Evolutionary conservation across 2,113 vertebrate species (phyloP).

Genomic region (Grantiella picta): DNA sequence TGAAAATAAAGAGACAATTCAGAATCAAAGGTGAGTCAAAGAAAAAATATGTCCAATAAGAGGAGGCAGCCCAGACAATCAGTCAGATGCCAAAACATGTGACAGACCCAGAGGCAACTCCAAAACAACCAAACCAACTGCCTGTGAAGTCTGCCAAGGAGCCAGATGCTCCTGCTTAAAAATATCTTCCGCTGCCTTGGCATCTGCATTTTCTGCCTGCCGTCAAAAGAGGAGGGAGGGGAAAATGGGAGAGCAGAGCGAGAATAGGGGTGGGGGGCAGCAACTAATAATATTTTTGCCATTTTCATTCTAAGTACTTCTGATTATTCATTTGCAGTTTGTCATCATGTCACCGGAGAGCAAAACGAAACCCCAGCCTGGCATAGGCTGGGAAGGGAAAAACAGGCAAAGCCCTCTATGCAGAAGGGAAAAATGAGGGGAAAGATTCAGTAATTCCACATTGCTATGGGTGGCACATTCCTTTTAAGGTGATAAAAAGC

Average conservation of each 20-base stretch:
- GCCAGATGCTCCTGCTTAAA: conserved; percentile 83
- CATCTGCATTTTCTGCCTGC: conserved; percentile 72
- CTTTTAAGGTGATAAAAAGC: not conserved
- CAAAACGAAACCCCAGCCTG: conserved; percentile 38
- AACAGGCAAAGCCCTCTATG: not conserved
- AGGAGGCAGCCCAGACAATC: conserved; percentile 69
- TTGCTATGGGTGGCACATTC: not conserved
- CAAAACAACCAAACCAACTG: conserved; percentile 75
- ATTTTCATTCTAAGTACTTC: conserved; percentile 50
- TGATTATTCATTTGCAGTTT: conserved; percentile 58
- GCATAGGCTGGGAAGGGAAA: not conserved
- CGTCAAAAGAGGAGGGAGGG: conserved; percentile 59
- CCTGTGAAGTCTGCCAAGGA: conserved; percentile 76
- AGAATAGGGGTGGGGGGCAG: not conserved
- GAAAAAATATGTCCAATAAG: conserved; percentile 68
- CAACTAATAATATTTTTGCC: conserved; percentile 56
- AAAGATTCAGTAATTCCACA: not conserved
- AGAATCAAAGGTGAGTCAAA: conserved; percentile 68
- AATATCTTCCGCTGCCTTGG: conserved; percentile 79
- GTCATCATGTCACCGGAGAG: conserved; percentile 29
- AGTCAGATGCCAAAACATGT: conserved; percentile 76
- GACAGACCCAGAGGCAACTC: conserved; percentile 80
- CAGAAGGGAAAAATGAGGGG: not conserved
- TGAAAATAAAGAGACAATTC: conserved; percentile 56
- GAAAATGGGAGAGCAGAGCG: not conserved